These are phyloP conservation scores for Choloepus didactylus DNA, from an alignment of 2,797 vertebrate genomes.

Conservation along the genomic window DNA sequence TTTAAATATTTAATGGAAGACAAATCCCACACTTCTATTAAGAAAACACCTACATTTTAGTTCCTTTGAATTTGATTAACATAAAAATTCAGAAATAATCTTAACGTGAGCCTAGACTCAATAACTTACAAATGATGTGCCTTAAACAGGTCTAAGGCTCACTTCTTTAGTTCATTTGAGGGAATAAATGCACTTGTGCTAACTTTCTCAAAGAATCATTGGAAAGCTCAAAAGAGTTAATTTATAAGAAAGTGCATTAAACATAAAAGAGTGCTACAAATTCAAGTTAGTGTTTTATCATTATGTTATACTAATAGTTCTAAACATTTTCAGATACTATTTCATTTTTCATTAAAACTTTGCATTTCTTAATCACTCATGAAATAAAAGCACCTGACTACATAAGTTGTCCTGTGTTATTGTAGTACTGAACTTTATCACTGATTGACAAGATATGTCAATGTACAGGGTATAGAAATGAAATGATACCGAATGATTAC, in stretches of 20 bases:
- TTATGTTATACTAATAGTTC: conserved; percentile 35
- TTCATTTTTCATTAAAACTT: background rate
- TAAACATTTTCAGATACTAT: background rate
- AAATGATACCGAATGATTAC: background rate
- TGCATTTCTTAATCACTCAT: background rate
- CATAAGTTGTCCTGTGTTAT: background rate
- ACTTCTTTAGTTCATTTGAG: background rate
- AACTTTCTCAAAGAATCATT: background rate
- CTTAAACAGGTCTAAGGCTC: background rate
- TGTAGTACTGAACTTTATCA: background rate
- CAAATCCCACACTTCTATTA: background rate
- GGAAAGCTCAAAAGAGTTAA: background rate
- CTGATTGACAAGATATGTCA: background rate
- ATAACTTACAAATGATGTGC: background rate
- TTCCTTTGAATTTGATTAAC: background rate
- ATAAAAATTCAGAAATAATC: background rate
- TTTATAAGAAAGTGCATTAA: background rate
- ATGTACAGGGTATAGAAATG: background rate
- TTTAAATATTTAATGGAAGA: background rate
- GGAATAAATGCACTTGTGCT: background rate
- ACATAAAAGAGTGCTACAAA: background rate
- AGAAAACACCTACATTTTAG: background rate
- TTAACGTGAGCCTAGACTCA: background rate
- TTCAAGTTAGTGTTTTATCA: conserved; percentile 19
- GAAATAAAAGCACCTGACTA: conserved; percentile 27